These are phyloP conservation scores for Protophormia terraenovae DNA, from an alignment of 2,888 invertebrate genomes.

Conservation along the genomic window DNA sequence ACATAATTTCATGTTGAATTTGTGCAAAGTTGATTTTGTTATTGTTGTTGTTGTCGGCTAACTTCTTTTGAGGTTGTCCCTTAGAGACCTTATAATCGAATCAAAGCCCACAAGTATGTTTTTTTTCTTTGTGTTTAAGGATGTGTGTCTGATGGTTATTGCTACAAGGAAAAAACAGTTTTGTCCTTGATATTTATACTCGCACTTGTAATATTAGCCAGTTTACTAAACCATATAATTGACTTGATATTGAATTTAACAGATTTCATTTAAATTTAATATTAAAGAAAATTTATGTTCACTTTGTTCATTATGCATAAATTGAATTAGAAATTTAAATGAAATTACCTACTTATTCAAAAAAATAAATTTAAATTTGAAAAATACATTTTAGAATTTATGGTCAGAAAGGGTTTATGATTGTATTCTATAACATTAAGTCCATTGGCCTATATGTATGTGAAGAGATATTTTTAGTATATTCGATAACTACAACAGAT, in stretches of 20 bases:
- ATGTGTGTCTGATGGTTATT: background rate
- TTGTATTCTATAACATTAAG: too few species aligned
- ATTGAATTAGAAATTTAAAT: background rate
- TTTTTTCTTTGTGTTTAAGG: background rate
- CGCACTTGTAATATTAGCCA: slow-evolving; percentile 33
- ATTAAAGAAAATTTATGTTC: background rate
- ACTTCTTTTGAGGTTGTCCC: slow-evolving; percentile 14
- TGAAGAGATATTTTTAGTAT: too few species aligned
- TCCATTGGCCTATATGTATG: too few species aligned
- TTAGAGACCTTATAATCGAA: slow-evolving; percentile 55
- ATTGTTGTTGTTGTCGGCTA: background rate
- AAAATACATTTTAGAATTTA: background rate
- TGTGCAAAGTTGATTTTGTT: slow-evolving; percentile 51
- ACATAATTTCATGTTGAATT: slow-evolving; percentile 79
- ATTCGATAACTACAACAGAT: too few species aligned
- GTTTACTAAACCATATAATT: slow-evolving; percentile 62
- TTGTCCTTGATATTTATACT: slow-evolving; percentile 17
- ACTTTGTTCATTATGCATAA: background rate
- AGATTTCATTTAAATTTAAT: slow-evolving; percentile 56
- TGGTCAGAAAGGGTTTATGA: too few species aligned
- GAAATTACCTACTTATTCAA: too few species aligned
- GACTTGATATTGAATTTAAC: slow-evolving; percentile 65
- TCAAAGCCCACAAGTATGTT: slow-evolving; percentile 38
- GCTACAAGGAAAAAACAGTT: background rate
- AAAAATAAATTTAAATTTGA: background rate